phyloP scores from a whole-genome alignment of 2,797 vertebrate genomes.

The Paguma larvata region DNA sequence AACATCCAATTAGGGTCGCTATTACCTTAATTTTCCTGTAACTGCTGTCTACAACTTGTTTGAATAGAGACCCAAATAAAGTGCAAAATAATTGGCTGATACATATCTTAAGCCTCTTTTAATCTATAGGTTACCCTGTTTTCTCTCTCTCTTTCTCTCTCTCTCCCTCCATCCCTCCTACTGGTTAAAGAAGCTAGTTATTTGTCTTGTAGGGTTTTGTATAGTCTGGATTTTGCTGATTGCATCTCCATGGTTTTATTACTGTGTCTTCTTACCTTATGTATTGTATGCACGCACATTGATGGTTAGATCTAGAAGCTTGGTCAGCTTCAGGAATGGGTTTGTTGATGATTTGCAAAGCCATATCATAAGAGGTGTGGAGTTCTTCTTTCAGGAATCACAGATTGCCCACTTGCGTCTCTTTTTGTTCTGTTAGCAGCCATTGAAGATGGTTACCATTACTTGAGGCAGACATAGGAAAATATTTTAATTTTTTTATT shows the following conservation, averaged over 20 bases:
- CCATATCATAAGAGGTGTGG: neutral
- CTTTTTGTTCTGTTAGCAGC: neutral
- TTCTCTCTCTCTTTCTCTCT: too few species aligned
- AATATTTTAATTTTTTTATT: neutral
- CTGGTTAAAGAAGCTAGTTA: neutral
- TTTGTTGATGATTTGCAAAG: neutral
- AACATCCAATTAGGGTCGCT: neutral
- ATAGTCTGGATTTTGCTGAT: neutral
- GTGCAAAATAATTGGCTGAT: neutral
- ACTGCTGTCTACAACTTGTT: conserved; percentile 1
- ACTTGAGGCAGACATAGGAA: neutral
- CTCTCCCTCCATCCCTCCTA: too few species aligned
- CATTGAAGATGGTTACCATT: neutral
- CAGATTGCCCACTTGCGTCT: neutral
- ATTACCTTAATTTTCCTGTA: neutral
- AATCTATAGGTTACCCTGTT: neutral
- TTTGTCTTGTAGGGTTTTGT: neutral
- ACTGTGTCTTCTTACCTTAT: neutral
- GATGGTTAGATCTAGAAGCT: neutral
- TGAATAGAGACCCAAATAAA: neutral
- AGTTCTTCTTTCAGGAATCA: neutral
- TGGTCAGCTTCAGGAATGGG: neutral
- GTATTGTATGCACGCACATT: neutral
- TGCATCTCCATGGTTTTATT: neutral
- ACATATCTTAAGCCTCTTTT: neutral